phyloP scores from a whole-genome alignment of 2,888 invertebrate genomes.

The Chalcis sispes region DNA sequence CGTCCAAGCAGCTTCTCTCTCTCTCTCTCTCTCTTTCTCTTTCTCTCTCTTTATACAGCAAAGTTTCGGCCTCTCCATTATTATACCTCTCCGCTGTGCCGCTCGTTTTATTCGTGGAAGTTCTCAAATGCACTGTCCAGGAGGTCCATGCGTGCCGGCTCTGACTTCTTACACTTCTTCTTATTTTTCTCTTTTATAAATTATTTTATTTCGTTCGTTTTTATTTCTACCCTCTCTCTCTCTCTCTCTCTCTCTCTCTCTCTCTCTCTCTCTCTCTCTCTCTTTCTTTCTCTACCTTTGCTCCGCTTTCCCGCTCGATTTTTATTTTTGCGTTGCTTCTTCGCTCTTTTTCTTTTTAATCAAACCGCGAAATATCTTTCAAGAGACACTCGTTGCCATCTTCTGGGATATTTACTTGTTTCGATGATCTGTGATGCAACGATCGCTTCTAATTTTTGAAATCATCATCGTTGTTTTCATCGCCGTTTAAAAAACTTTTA shows the following conservation, averaged over 20 bases:
- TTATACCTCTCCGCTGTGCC: no score
- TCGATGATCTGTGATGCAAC: no score
- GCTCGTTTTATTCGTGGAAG: constrained; percentile 24
- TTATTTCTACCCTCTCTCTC: constrained; percentile 13
- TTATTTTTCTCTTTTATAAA: neutral
- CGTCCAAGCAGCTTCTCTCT: neutral
- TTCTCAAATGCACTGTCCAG: constrained; percentile 18
- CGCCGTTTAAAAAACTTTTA: no score
- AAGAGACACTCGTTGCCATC: no score
- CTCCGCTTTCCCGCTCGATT: neutral
- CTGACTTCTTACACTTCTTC: neutral
- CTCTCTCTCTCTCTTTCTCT: constrained; percentile 41
- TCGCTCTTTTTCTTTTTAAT: no score
- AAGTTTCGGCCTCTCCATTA: no score
- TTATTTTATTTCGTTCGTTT: neutral
- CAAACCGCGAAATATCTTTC: no score
- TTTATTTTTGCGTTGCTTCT: no score
- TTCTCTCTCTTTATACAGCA: no score
- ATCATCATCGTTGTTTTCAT: no score
- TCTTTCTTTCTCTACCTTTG: neutral
- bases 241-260: constrained; percentile 31
- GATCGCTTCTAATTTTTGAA: no score
- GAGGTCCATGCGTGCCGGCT: neutral
- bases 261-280: constrained; percentile 17
- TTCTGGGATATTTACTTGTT: no score